Percentiles rank a stretch among this genome's conserved stretches.
Conservation (phyloP, 2,888 invertebrate genomes). For the Polyommatus icarus region DNA sequence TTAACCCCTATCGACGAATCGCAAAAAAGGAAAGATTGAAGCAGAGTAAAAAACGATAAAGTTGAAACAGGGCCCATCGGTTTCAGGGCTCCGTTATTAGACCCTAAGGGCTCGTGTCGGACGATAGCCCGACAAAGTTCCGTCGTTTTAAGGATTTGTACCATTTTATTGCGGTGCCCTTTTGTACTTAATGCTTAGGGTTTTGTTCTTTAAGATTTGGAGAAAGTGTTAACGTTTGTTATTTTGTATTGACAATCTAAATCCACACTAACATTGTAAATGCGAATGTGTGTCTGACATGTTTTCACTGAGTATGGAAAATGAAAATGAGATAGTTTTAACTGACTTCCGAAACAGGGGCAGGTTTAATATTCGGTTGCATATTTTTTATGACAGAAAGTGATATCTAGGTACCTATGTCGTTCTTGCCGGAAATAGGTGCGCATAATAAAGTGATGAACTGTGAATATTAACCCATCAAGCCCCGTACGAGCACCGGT, state of each 20-base stretch:
- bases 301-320: too few relatives aligned
- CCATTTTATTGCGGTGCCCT: constrained; percentile 24
- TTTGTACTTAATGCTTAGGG: constrained; percentile 2
- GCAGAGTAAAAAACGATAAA: constrained; percentile 5
- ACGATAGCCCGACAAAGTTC: constrained; percentile 23
- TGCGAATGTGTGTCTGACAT: too few relatives aligned
- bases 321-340: too few relatives aligned
- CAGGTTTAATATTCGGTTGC: too few relatives aligned
- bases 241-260: neutral
- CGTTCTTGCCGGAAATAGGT: too few relatives aligned
- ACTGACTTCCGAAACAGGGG: too few relatives aligned
- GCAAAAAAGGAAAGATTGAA: neutral
- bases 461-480: too few relatives aligned
- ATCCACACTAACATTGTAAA: too few relatives aligned
- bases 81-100: constrained; percentile 35
- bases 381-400: too few relatives aligned
- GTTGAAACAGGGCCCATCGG: neutral
- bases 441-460: too few relatives aligned
- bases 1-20: neutral
- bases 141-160: constrained; percentile 27
- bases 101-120: constrained; percentile 40
- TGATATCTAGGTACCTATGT: too few relatives aligned
- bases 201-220: neutral
- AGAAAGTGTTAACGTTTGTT: neutral
- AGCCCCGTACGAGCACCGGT: too few relatives aligned